A percentile compares a stretch with the other conserved stretches of the same genome.
These are phyloP conservation scores for Serrognathus titanus DNA, from an alignment of 2,888 invertebrate genomes.

Conservation along the genomic window DNA sequence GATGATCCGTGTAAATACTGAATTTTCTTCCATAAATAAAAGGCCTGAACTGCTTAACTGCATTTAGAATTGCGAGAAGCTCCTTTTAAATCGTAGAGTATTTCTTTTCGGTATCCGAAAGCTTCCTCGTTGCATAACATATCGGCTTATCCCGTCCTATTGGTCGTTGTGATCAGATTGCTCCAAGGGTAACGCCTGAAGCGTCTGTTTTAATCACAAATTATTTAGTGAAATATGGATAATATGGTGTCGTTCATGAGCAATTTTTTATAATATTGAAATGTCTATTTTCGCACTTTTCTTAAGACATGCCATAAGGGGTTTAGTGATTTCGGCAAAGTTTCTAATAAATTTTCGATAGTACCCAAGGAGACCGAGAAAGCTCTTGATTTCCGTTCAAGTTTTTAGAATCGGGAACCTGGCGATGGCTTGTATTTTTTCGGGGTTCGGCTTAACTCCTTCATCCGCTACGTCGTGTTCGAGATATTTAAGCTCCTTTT, in stretches of 20 bases:
- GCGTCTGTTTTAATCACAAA: constrained; percentile 31
- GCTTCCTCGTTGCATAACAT: constrained; percentile 17
- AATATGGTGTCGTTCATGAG: constrained; percentile 23
- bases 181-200: constrained; percentile 21
- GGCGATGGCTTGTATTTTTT: constrained; percentile 14
- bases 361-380: constrained; percentile 2
- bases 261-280: constrained; percentile 20
- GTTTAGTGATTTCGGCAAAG: too few relatives aligned
- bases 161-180: constrained; percentile 24
- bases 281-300: constrained; percentile 19
- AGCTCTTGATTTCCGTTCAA: constrained; percentile 8
- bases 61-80: too few relatives aligned
- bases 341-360: too few relatives aligned
- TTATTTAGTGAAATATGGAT: constrained; percentile 27
- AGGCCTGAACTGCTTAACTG: too few relatives aligned
- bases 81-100: too few relatives aligned
- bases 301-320: too few relatives aligned
- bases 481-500: constrained; percentile 9
- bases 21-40: too few relatives aligned
- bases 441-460: constrained; percentile 22
- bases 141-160: constrained; percentile 23
- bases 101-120: too few relatives aligned
- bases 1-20: too few relatives aligned
- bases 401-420: constrained; percentile 22
- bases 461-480: constrained; percentile 17